A percentile compares a stretch with the other conserved stretches of the same genome.
These are phyloP conservation scores for Spongia lamella DNA, from an alignment of 37 sponge, comb jelly and placozoan species.

Conservation along the genomic window DNA sequence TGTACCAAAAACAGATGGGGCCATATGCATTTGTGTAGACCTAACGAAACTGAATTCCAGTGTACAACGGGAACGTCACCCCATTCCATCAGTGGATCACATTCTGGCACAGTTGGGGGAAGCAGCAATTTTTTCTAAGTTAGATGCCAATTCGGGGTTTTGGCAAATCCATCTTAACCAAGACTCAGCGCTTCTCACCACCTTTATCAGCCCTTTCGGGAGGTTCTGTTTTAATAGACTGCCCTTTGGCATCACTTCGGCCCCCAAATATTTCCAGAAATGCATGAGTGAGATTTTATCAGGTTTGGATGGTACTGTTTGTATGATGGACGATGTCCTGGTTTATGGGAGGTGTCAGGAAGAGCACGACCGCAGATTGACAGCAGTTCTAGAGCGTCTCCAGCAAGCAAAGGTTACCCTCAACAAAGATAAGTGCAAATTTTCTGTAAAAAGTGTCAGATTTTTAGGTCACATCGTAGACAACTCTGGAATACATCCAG, in stretches of 20 bases:
- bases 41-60: neutral
- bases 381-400: slow-evolving; percentile 3
- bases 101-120: slow-evolving; percentile 16
- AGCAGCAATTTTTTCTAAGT: slow-evolving; percentile 21
- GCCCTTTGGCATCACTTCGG: too few relatives aligned
- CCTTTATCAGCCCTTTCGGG: slow-evolving; percentile 1
- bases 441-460: neutral
- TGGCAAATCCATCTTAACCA: neutral
- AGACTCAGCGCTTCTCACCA: neutral
- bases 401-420: neutral
- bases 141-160: too few relatives aligned
- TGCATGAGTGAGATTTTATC: neutral
- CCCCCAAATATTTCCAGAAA: slow-evolving; percentile 7
- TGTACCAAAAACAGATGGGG: neutral
- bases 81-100: neutral
- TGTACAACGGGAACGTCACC: neutral
- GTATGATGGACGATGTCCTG: slow-evolving; percentile 14
- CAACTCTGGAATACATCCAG: too few relatives aligned
- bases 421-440: slow-evolving; percentile 15
- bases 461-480: neutral
- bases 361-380: slow-evolving; percentile 9
- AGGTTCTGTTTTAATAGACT: neutral
- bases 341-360: neutral
- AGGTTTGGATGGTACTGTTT: slow-evolving; percentile 2
- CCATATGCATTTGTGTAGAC: neutral